Evolutionary conservation across 2,797 vertebrate species (phyloP).

Genomic region (Anisognathus igniventris): DNA sequence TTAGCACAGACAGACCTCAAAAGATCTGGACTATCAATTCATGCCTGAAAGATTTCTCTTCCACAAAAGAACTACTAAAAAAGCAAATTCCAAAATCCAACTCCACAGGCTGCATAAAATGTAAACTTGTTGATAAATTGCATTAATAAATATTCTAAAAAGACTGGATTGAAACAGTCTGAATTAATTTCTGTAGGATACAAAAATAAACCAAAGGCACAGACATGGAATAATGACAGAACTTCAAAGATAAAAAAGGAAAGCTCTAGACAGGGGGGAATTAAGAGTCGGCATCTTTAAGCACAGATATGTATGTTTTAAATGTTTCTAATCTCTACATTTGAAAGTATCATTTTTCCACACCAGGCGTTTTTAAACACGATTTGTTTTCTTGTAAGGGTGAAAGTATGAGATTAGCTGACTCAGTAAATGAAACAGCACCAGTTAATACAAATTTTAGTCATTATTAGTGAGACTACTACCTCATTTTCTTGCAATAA

Average conservation of each 20-base stretch:
- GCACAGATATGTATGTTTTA: not conserved
- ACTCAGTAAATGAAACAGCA: not conserved
- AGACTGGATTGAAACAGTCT: not conserved
- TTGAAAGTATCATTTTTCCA: not conserved
- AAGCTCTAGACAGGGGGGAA: not conserved
- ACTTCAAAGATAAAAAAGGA: slow-evolving; percentile 36
- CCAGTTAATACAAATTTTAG: not conserved
- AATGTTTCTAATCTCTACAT: not conserved
- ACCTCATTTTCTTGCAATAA: slow-evolving; percentile 1
- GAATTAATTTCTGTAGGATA: not conserved
- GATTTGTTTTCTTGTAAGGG: not conserved
- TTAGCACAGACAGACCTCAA: slow-evolving; percentile 81
- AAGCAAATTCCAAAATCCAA: slow-evolving; percentile 79
- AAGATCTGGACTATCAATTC: slow-evolving; percentile 84
- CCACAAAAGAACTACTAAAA: slow-evolving; percentile 78
- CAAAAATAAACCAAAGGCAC: not conserved
- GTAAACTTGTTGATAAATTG: slow-evolving; percentile 62
- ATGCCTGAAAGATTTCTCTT: slow-evolving; percentile 79
- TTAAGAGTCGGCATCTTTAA: not conserved
- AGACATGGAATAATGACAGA: not conserved
- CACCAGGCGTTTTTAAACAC: not conserved
- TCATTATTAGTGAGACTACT: not conserved
- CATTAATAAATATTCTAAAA: slow-evolving; percentile 15
- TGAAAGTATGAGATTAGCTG: not conserved
- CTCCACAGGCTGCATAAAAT: slow-evolving; percentile 65